phyloP scores from a whole-genome alignment of 2,888 invertebrate genomes.

The Strigamia maritima region DNA sequence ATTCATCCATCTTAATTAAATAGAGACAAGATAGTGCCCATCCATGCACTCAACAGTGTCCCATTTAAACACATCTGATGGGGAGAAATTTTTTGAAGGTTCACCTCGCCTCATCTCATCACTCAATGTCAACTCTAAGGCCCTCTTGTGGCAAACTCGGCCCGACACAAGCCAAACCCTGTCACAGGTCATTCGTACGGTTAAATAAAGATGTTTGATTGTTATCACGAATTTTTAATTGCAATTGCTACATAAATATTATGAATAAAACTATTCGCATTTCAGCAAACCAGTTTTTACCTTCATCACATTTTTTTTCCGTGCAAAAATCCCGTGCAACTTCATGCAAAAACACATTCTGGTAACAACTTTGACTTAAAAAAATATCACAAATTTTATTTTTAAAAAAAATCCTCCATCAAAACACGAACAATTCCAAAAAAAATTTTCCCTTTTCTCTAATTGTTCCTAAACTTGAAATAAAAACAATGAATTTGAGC shows the following conservation, averaged over 20 bases:
- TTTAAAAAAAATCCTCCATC: not conserved
- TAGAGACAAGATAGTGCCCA: conserved; percentile 30
- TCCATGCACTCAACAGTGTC: conserved; percentile 34
- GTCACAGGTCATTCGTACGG: not conserved
- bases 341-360: no score
- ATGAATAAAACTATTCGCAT: not conserved
- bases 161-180: conserved; percentile 5
- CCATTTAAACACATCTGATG: conserved; percentile 34
- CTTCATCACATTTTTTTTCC: not conserved
- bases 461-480: conserved; percentile 11
- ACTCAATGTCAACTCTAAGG: conserved; percentile 23
- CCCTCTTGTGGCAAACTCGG: conserved; percentile 30
- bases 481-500: not conserved
- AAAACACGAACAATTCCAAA: not conserved
- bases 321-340: no score
- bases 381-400: no score
- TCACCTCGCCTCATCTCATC: conserved; percentile 25
- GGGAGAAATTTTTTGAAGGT: conserved; percentile 22
- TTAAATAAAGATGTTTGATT: not conserved
- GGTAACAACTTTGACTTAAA: no score
- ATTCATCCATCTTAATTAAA: conserved; percentile 32
- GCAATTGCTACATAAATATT: no score
- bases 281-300: not conserved
- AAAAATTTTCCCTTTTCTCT: not conserved
- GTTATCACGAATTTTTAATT: not conserved